phyloP scores from a whole-genome alignment of 1,140 invertebrate species.

The Phenacoccus solenopsis region DNA sequence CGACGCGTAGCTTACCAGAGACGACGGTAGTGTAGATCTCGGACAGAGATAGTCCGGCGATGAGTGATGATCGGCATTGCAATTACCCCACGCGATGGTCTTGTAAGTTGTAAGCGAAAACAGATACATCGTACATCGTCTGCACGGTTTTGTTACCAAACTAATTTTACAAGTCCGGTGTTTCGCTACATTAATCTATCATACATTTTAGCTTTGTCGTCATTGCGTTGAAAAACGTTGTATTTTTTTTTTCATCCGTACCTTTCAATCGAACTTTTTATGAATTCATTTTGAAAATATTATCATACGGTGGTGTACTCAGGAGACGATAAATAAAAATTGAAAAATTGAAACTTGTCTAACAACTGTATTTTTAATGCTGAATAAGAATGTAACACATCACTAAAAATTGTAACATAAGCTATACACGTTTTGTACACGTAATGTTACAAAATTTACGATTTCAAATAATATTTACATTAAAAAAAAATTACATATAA shows the following conservation, averaged over 20 bases:
- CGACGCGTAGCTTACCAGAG: too few species aligned
- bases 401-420: slow-evolving; percentile 13
- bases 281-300: too few species aligned
- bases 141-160: too few species aligned
- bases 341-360: slow-evolving; percentile 15
- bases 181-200: too few species aligned
- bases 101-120: too few species aligned
- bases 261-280: too few species aligned
- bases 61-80: not conserved
- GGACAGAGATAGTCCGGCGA: not conserved
- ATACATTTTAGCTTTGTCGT: too few species aligned
- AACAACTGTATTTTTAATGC: slow-evolving; percentile 17
- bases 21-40: not conserved
- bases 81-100: not conserved
- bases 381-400: slow-evolving; percentile 18
- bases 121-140: too few species aligned
- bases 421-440: slow-evolving; percentile 9
- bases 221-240: too few species aligned
- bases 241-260: too few species aligned
- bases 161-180: too few species aligned
- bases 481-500: not conserved
- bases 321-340: not conserved
- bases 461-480: slow-evolving; percentile 1
- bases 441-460: not conserved
- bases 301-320: too few species aligned